Conservation (phyloP, 1,140 invertebrate species). For the Probaryconus sp. region DNA sequence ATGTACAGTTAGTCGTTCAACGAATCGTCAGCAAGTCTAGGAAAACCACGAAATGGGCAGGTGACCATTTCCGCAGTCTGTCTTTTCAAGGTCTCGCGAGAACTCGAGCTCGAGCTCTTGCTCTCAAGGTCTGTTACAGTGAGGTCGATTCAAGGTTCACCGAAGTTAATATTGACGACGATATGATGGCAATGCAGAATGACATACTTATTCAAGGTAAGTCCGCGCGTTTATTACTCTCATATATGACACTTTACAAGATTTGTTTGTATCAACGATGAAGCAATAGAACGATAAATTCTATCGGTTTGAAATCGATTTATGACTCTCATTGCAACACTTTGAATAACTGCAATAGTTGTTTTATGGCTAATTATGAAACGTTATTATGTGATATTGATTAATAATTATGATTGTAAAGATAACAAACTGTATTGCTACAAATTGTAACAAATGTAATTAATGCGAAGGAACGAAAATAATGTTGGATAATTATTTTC, state of each 20-base stretch:
- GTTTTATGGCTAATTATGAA: no score
- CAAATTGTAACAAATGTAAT: no score
- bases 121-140: conserved; percentile 60
- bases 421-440: no score
- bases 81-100: conserved; percentile 68
- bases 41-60: conserved; percentile 68
- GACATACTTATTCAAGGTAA: conserved; percentile 51
- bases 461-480: no score
- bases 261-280: not conserved
- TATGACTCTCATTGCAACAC: no score
- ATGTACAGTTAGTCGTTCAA: conserved; percentile 63
- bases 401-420: no score
- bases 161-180: conserved; percentile 10
- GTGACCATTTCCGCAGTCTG: conserved; percentile 67
- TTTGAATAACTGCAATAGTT: no score
- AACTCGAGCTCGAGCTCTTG: conserved; percentile 60
- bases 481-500: no score
- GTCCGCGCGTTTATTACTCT: conserved; percentile 22
- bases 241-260: not conserved
- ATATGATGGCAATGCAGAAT: not conserved
- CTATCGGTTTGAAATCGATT: no score
- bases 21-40: conserved; percentile 57
- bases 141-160: conserved; percentile 46
- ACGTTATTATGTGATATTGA: no score
- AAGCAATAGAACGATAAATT: no score